phyloP scores from a whole-genome alignment of 2,888 invertebrate species.

The Acronicta aceris region DNA sequence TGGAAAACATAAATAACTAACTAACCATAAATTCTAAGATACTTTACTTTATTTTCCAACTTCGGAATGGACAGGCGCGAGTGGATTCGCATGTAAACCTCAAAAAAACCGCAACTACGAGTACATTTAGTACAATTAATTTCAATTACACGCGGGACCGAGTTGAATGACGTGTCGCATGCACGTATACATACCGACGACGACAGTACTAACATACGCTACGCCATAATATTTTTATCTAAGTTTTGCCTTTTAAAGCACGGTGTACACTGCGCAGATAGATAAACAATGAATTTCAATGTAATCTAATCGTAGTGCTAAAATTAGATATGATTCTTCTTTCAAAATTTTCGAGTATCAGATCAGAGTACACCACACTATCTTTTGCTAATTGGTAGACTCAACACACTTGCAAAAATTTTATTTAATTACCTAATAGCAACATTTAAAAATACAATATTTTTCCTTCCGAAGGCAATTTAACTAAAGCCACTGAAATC shows the following conservation, averaged over 20 bases:
- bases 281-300: no score
- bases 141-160: slow-evolving; percentile 56
- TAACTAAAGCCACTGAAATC: no score
- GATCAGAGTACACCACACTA: no score
- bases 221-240: slow-evolving; percentile 1
- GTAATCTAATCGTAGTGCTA: no score
- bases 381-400: no score
- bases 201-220: slow-evolving; percentile 1
- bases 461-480: no score
- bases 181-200: slow-evolving; percentile 1
- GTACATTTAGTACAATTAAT: slow-evolving; percentile 56
- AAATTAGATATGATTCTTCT: no score
- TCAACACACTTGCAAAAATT: no score
- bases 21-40: neutral
- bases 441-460: no score
- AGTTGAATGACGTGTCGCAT: slow-evolving; percentile 35
- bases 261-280: neutral
- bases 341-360: no score
- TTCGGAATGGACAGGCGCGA: slow-evolving; percentile 3
- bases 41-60: slow-evolving; percentile 3
- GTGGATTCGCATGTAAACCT: slow-evolving; percentile 22
- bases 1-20: no score
- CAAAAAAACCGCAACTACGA: slow-evolving; percentile 16
- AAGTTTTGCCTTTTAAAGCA: slow-evolving; percentile 11
- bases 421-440: no score